Evolutionary conservation across 1,140 invertebrate genomes (phyloP).

Genomic region (Zaprionus inermis): DNA sequence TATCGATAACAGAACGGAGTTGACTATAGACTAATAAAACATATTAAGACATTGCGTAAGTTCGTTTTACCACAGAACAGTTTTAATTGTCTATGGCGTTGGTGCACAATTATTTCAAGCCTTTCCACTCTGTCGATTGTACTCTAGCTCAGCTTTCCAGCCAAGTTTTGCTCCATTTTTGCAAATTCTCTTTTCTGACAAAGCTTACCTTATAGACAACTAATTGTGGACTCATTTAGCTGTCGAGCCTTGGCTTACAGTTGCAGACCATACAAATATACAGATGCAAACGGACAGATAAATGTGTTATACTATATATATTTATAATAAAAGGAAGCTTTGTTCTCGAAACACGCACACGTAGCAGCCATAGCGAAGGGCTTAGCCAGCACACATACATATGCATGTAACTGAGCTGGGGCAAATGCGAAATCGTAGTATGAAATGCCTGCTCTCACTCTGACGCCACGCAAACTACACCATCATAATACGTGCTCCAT

Average conservation of each 20-base stretch:
- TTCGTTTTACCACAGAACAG: too few species aligned
- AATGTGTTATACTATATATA: neutral
- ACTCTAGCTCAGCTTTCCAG: too few species aligned
- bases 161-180: neutral
- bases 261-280: neutral
- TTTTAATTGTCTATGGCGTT: too few species aligned
- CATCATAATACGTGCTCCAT: slow-evolving; percentile 68
- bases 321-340: neutral
- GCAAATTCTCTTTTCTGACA: neutral
- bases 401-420: neutral
- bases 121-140: too few species aligned
- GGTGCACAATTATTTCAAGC: too few species aligned
- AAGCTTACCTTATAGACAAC: neutral
- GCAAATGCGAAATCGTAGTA: slow-evolving; percentile 27
- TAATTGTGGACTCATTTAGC: slow-evolving; percentile 6
- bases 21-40: too few species aligned
- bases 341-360: slow-evolving; percentile 16
- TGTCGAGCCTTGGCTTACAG: neutral
- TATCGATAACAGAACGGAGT: too few species aligned
- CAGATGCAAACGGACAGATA: neutral
- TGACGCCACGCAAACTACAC: slow-evolving; percentile 26
- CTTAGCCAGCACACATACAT: slow-evolving; percentile 18
- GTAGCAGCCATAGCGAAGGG: slow-evolving; percentile 16
- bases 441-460: too few species aligned
- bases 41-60: too few species aligned